Evolutionary conservation across 92 coral and sea anemone species (phyloP), one percentile per base, ranked within the genome.

Genomic region (Umimayanthus kanabou): DNA sequence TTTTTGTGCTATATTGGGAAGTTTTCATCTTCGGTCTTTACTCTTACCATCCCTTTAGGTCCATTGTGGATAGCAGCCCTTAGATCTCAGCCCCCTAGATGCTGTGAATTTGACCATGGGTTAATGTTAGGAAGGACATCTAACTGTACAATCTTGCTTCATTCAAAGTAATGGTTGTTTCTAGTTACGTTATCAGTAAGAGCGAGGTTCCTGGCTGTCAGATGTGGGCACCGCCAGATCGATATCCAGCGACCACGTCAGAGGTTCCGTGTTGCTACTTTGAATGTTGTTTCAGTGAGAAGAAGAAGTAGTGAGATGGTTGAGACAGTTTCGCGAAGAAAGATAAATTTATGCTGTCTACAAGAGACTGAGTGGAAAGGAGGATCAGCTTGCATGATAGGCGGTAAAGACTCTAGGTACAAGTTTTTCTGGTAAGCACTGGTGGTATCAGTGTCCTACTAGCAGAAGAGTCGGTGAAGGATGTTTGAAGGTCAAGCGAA

Each of bases 331-430:
- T 50, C 37, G 65, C 85, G 82, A 43, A 88, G 88, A 61, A 71
- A 74, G 16, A 76, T 76, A 0, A 29, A 81, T 69, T 15, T 88
- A 26, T 80, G 88, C 29, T 88, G 90, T 61, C 53, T 87, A n/a
- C 77, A 80, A 29, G 90, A 87, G 57, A 69, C 61, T 23, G 55
- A 87, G 37, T 88, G 88, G 80, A 88, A 87, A 33, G 90, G 90
- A 29, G 88, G 78, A 20, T 81, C 88, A 9, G 80, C 80, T 37
- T 4, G 87, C 18, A 81, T 80, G 58, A 82, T 88, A 13, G 4
- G 40, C 66, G 90, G 88, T 23, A 88, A 80, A 47, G 87, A 30
- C 28, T 57, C 78, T 14, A 66, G 74, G 80, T 88, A 80, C 29
- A 81, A 88, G 80, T 69, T 88, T 28, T 88, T 88, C 67, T 88